Base-by-base conservation (phyloP, 2,888 invertebrate species). In the Anaspis maculata region DNA sequence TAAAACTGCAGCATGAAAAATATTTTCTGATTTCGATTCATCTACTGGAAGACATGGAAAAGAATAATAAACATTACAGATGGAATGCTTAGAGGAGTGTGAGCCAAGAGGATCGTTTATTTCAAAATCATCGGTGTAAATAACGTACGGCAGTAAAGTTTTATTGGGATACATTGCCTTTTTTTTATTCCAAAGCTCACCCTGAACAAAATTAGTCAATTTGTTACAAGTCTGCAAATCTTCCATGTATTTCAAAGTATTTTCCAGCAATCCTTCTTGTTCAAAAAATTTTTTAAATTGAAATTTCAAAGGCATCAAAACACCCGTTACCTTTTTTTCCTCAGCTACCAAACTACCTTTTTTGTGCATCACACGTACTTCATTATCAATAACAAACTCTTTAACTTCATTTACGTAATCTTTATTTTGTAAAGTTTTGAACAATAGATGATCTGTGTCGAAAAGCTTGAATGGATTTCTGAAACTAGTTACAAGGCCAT, bases 101-200 rank as follows among this genome's bases (percentile, higher is more conserved):
- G 48, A 41, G 13, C 49, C 50, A 23, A 52, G 37, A n/a, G 50
- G 45, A 30, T 49, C 46, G 27, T 47, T 51, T 13, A 49, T 48
- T 46, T 52, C 52, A 23, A 46, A 48, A 40, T 48, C 49, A 34
- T 51, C 46, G 9, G 45, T 32, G 27, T 45, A 47, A 9, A 51
- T 16, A 14, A 46, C 44, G 40, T 37, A 46, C 3, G 46, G 45
- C 7, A 49, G 29, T 12, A 40, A 12, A 26, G 37, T 44, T 41
- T 51, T 44, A 25, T 40, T 28, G 11, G 39, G 41, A 37, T 45
- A 46, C 7, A 43, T 3, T 26, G 27, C 13, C 10, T 27, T 3
- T 37, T 51, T 49, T 12, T 33, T 30, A 40, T 44, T 45, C 49
- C 51, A 51, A 15, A 49, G 19, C 11, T 45, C 30, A 25, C 46